Evolutionary conservation across 2,797 vertebrate genomes (phyloP).

Genomic region (Neosilurus hyrtlii): DNA sequence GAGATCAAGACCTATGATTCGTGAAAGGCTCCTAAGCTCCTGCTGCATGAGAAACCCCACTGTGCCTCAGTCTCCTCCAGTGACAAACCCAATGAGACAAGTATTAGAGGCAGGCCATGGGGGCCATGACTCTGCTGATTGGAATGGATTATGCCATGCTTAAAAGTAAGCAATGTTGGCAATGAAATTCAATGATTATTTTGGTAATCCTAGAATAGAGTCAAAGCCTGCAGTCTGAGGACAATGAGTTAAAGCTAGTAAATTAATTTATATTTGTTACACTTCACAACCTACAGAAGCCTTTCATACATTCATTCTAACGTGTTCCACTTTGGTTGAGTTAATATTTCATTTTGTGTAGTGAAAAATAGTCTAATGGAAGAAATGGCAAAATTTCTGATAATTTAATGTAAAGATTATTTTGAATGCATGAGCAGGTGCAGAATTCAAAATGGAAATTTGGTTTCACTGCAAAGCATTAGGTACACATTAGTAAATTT

Average conservation of each 20-base stretch:
- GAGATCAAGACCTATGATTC: slow-evolving; percentile 23
- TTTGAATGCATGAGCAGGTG: background rate
- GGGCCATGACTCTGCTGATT: slow-evolving; percentile 39
- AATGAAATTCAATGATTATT: slow-evolving; percentile 29
- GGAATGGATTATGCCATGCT: slow-evolving; percentile 31
- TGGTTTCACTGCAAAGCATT: slow-evolving; percentile 28
- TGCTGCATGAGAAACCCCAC: slow-evolving; percentile 22
- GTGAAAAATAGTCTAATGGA: background rate
- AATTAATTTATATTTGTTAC: slow-evolving; percentile 13
- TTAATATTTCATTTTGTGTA: background rate
- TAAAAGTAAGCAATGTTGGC: slow-evolving; percentile 22
- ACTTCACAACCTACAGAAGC: background rate
- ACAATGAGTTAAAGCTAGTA: background rate
- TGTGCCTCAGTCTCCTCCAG: slow-evolving; percentile 2
- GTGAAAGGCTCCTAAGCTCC: slow-evolving; percentile 25
- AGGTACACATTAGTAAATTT: slow-evolving; percentile 50
- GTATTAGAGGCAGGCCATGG: slow-evolving; percentile 43
- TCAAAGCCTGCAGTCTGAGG: background rate
- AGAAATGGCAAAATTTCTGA: slow-evolving; percentile 7
- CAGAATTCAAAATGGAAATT: slow-evolving; percentile 27
- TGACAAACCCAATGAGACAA: slow-evolving; percentile 46
- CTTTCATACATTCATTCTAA: background rate
- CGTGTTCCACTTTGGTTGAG: background rate
- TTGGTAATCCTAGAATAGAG: slow-evolving; percentile 7
- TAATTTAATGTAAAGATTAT: slow-evolving; percentile 15